These are phyloP conservation scores for Chrysemys picta DNA, from an alignment of 2,113 vertebrate genomes.

Conservation along the genomic window DNA sequence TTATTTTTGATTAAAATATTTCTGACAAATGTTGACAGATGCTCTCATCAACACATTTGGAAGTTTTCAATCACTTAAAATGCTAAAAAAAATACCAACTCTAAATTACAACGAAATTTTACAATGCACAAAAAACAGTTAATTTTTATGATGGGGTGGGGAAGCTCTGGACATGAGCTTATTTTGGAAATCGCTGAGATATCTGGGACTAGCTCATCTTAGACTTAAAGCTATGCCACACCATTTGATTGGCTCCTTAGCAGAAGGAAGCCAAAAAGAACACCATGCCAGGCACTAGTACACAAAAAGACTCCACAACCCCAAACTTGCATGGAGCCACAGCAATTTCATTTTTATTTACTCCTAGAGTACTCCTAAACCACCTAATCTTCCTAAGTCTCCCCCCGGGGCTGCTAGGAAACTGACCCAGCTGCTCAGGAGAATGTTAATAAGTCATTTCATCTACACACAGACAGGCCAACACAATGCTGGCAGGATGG, in stretches of 20 bases:
- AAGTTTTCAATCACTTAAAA: neutral
- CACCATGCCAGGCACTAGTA: neutral
- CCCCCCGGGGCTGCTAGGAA: neutral
- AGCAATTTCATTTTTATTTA: slow-evolving; percentile 4
- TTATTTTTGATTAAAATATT: neutral
- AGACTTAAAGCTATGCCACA: neutral
- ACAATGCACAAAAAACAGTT: neutral
- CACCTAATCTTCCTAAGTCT: neutral
- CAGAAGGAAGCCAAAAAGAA: neutral
- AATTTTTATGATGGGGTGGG: neutral
- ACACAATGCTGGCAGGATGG: neutral
- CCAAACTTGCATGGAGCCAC: neutral
- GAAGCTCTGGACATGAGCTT: neutral
- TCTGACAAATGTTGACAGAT: neutral
- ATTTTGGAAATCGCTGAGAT: rapidly evolving
- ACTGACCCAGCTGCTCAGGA: neutral
- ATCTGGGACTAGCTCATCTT: neutral
- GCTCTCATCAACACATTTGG: neutral
- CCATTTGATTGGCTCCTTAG: neutral
- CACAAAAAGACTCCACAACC: neutral
- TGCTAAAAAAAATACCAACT: neutral
- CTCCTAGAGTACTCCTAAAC: neutral
- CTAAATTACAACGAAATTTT: neutral
- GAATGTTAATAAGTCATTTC: neutral
- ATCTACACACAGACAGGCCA: neutral